A percentile compares a stretch with the other conserved stretches of the same genome.
phyloP scores from a whole-genome alignment of 2,797 vertebrate species.

The Emys orbicularis region DNA sequence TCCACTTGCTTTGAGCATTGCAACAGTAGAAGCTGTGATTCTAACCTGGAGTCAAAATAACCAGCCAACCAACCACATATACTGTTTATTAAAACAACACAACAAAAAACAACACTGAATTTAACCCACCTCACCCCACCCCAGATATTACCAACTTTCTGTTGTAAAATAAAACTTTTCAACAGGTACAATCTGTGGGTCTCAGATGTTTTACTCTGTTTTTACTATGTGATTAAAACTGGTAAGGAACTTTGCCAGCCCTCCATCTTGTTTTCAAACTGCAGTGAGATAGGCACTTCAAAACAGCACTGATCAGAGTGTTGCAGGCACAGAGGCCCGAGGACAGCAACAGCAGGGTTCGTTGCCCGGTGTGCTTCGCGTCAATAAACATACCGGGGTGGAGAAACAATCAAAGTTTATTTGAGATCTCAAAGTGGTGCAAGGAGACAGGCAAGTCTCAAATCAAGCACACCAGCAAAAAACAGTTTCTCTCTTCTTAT shows the following conservation, averaged over 20 bases:
- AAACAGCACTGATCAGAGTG: not conserved
- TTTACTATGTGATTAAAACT: not conserved
- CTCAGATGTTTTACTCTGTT: not conserved
- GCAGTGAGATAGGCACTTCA: not conserved
- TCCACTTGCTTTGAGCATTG: not conserved
- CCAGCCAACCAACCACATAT: accelerated
- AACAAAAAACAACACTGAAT: not conserved
- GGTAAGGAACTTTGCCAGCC: accelerated
- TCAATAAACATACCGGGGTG: too few species aligned
- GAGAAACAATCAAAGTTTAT: too few species aligned
- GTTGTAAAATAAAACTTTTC: not conserved
- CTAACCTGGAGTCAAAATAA: not conserved
- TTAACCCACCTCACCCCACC: not conserved
- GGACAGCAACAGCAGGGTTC: too few species aligned
- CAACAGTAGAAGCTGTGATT: not conserved
- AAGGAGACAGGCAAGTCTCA: too few species aligned
- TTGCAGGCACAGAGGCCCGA: too few species aligned
- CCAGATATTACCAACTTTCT: not conserved
- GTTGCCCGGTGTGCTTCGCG: too few species aligned
- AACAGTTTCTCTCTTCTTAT: too few species aligned
- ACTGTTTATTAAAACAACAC: not conserved
- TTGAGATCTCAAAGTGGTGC: too few species aligned
- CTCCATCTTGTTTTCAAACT: not conserved
- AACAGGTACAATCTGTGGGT: not conserved
- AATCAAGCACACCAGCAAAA: too few species aligned